Conservation (phyloP, 2,113 vertebrate genomes). For the Neomonachus schauinslandi region DNA sequence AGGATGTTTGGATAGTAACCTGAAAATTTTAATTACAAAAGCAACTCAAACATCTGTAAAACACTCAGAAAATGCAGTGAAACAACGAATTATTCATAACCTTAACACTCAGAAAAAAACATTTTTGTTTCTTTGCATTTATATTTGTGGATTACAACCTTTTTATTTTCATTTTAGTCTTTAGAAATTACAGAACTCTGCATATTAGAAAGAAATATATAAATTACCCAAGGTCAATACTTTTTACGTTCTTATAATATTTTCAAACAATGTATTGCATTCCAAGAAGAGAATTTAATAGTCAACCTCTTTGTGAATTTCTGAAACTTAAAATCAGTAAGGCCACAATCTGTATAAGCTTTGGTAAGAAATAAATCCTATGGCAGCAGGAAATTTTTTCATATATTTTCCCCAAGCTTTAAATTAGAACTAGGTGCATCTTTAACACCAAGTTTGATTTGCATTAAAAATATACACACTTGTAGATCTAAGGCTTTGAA, state of each 20-base stretch:
- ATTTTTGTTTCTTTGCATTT: neutral
- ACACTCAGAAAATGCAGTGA: neutral
- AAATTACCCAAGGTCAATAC: neutral
- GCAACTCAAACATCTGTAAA: neutral
- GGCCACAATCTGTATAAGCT: neutral
- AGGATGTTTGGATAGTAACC: neutral
- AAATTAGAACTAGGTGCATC: neutral
- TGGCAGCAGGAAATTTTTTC: neutral
- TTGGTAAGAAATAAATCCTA: neutral
- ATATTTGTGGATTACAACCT: neutral
- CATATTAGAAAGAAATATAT: neutral
- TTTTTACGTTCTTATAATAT: neutral
- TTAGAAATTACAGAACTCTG: neutral
- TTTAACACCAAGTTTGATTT: constrained; percentile 5
- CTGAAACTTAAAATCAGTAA: neutral
- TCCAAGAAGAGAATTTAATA: neutral
- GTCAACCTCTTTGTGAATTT: neutral
- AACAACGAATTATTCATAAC: neutral
- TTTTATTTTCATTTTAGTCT: neutral
- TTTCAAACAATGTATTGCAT: constrained; percentile 6
- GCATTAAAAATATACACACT: neutral
- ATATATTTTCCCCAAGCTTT: neutral
- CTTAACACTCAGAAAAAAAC: neutral
- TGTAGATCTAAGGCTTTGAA: neutral
- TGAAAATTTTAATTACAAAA: neutral